phyloP scores from a whole-genome alignment of 2,888 invertebrate species.

The Diarsia rubi region DNA sequence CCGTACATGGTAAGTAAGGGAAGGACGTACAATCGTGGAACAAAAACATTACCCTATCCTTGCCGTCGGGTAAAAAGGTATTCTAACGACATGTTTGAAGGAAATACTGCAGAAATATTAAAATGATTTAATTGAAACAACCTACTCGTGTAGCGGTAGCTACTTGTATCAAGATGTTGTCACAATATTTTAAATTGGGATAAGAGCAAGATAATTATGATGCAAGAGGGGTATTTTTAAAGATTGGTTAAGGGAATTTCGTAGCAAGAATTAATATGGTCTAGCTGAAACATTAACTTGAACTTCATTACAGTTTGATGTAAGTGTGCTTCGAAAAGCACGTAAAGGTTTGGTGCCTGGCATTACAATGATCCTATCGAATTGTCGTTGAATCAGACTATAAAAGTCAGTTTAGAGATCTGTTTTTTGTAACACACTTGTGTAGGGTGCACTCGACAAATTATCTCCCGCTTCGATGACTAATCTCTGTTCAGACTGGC shows the following conservation, averaged over 20 bases:
- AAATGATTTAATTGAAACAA: background rate
- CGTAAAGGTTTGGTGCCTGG: background rate
- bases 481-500: background rate
- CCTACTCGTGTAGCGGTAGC: background rate
- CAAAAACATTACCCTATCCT: too few relatives aligned
- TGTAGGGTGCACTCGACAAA: background rate
- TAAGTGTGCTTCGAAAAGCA: too few relatives aligned
- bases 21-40: background rate
- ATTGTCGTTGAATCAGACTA: background rate
- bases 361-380: background rate
- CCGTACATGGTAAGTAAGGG: slow-evolving; percentile 83
- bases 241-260: background rate
- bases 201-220: too few relatives aligned
- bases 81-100: too few relatives aligned
- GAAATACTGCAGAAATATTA: background rate
- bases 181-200: background rate
- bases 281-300: background rate
- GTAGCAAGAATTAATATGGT: background rate
- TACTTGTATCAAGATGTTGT: slow-evolving; percentile 2
- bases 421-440: background rate
- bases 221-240: background rate
- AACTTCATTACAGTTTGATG: background rate
- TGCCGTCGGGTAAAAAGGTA: too few relatives aligned
- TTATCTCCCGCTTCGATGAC: background rate
- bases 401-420: background rate